phyloP scores from a whole-genome alignment of 2,888 invertebrate genomes.

The Nysson spinosus region DNA sequence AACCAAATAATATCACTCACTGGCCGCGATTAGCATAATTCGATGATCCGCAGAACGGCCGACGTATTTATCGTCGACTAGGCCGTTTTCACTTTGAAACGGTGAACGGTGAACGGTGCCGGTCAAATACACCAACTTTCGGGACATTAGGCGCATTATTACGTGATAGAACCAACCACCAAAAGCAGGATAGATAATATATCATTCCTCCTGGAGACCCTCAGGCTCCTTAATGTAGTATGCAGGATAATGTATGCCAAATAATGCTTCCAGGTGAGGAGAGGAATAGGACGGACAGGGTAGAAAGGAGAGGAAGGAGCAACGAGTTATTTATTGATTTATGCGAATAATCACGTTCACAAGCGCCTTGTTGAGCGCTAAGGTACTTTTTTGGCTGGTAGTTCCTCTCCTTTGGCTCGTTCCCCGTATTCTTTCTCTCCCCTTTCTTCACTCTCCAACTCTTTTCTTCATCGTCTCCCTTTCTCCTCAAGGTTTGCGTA shows the following conservation, averaged over 20 bases:
- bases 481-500: too few species aligned
- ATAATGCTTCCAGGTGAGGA: conserved; percentile 52
- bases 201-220: conserved; percentile 56
- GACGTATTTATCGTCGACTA: conserved; percentile 65
- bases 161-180: conserved; percentile 55
- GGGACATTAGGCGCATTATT: conserved; percentile 61
- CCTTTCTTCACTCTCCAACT: neutral
- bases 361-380: conserved; percentile 58
- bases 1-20: conserved; percentile 68
- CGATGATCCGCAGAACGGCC: conserved; percentile 57
- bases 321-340: conserved; percentile 68
- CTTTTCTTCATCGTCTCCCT: conserved; percentile 12
- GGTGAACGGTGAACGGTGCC: conserved; percentile 29
- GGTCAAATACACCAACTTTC: conserved; percentile 55
- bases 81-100: conserved; percentile 50
- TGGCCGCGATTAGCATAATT: conserved; percentile 69
- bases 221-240: conserved; percentile 52
- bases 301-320: conserved; percentile 1
- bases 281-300: conserved; percentile 9
- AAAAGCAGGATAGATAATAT: conserved; percentile 62
- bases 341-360: conserved; percentile 69
- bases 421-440: conserved; percentile 2
- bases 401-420: conserved; percentile 31
- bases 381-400: conserved; percentile 39
- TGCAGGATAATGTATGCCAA: conserved; percentile 59